A percentile compares a stretch with the other conserved stretches of the same genome.
phyloP scores from a whole-genome alignment of 1,140 invertebrate species.

The Drosophila sproati region DNA sequence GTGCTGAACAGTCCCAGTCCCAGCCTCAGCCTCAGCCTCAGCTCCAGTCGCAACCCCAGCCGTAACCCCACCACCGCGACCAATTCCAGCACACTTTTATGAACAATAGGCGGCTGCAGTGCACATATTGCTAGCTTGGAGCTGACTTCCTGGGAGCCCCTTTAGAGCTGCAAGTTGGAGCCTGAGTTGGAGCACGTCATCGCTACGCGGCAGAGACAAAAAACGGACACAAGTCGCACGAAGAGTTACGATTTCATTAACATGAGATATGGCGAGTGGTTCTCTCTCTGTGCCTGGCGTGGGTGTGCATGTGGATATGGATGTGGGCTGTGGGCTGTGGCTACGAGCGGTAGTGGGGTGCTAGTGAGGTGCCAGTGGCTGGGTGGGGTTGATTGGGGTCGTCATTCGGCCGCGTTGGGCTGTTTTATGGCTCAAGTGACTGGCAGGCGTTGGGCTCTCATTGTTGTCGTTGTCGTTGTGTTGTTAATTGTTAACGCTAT shows the following conservation, averaged over 20 bases:
- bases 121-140: slow-evolving; percentile 21
- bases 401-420: slow-evolving; percentile 58
- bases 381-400: slow-evolving; percentile 53
- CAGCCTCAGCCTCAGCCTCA: too few species aligned
- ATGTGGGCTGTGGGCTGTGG: not conserved
- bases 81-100: slow-evolving; percentile 21
- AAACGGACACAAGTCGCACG: slow-evolving; percentile 76
- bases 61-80: too few species aligned
- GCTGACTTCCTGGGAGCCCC: not conserved
- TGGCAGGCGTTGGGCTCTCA: slow-evolving; percentile 56
- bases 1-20: not conserved
- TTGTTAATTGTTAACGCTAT: slow-evolving; percentile 69
- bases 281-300: not conserved
- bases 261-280: slow-evolving; percentile 80
- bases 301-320: not conserved
- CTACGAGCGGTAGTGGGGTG: too few species aligned
- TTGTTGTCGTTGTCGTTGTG: slow-evolving; percentile 67
- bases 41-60: too few species aligned
- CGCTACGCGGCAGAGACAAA: slow-evolving; percentile 38
- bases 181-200: slow-evolving; percentile 33
- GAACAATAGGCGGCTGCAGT: slow-evolving; percentile 44
- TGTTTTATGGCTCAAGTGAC: slow-evolving; percentile 77
- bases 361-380: not conserved
- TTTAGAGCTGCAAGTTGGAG: not conserved
- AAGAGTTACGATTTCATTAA: slow-evolving; percentile 84